A percentile compares a stretch with the other conserved stretches of the same genome.
Evolutionary conservation across 1,140 invertebrate genomes (phyloP).

Genomic region (Xylocopa sonorina): DNA sequence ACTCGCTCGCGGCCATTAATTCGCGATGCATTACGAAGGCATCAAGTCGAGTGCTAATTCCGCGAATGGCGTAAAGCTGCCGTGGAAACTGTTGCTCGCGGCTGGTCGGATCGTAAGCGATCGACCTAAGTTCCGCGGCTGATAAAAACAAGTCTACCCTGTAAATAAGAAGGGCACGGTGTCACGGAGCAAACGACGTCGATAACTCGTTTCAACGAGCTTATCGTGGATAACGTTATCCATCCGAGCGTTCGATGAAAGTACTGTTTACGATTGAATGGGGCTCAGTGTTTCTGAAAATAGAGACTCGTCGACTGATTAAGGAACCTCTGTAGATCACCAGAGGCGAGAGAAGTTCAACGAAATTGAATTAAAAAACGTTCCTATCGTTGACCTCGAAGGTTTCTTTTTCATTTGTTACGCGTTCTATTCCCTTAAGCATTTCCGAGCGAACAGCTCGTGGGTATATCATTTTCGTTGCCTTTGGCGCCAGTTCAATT

Average conservation of each 20-base stretch:
- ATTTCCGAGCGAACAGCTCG: neutral
- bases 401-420: neutral
- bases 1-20: constrained; percentile 45
- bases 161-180: constrained; percentile 9
- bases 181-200: constrained; percentile 7
- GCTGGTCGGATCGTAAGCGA: too few relatives aligned
- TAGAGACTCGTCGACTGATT: neutral
- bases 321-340: neutral
- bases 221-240: constrained; percentile 22
- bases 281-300: neutral
- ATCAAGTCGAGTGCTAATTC: constrained; percentile 37
- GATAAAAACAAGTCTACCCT: neutral
- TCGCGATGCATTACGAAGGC: constrained; percentile 34
- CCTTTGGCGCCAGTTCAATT: neutral
- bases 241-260: neutral
- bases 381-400: neutral
- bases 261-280: neutral
- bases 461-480: neutral
- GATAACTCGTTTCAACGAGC: neutral
- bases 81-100: too few relatives aligned
- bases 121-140: too few relatives aligned
- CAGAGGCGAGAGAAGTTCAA: neutral
- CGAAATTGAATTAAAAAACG: constrained; percentile 2
- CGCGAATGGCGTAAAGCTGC: constrained; percentile 1
- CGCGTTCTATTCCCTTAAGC: neutral